Conservation (phyloP, 2,797 vertebrate species). For the Chaetophractus vellerosus region DNA sequence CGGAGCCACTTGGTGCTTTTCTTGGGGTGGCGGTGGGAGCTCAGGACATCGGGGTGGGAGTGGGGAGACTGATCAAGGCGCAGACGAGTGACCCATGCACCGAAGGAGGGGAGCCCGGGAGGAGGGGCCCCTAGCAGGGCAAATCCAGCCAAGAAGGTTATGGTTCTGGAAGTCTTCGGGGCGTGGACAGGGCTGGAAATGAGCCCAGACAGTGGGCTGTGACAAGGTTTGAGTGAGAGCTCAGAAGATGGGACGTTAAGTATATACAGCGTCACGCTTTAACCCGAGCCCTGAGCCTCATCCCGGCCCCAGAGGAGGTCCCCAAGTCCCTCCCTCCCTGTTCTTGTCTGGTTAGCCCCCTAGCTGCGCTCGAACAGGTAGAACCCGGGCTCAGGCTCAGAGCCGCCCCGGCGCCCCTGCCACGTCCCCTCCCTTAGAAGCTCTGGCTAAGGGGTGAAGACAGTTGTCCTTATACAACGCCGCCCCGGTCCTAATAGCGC, state of each 20-base stretch:
- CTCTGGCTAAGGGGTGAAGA: neutral
- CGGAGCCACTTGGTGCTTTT: neutral
- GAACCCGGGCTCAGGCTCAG: neutral
- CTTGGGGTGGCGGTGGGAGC: neutral
- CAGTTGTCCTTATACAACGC: fast-evolving
- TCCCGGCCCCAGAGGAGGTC: neutral
- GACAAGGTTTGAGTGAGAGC: fast-evolving
- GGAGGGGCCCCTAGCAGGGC: neutral
- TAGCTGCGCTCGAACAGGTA: neutral
- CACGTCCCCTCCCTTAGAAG: neutral
- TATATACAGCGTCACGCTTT: neutral
- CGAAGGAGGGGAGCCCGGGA: neutral
- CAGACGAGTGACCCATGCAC: neutral
- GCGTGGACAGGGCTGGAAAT: neutral
- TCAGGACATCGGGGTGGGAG: too few species aligned
- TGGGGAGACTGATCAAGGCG: neutral
- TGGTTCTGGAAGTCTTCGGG: neutral
- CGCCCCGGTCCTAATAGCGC: fast-evolving
- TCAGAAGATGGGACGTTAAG: neutral
- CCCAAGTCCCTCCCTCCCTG: too few species aligned
- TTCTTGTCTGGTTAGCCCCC: too few species aligned
- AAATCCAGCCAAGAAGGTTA: neutral
- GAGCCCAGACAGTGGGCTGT: neutral
- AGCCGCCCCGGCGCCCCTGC: neutral
- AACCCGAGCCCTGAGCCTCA: neutral